Base-by-base conservation (phyloP, 1,140 invertebrate species). In the Steinernema khuongi region DNA sequence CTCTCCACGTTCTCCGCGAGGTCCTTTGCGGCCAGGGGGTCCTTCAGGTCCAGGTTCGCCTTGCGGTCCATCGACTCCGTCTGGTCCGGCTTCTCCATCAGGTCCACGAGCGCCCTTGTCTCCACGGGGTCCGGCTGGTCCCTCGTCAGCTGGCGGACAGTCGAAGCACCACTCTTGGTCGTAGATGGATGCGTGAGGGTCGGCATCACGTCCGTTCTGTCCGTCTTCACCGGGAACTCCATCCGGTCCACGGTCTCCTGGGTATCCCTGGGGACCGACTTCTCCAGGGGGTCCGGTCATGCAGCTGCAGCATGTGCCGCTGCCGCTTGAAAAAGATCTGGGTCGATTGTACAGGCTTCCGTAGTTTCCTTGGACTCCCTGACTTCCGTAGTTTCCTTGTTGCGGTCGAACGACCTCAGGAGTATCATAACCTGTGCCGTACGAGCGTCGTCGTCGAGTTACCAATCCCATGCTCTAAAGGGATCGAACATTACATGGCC, bases 121-220 rank as follows among this genome's bases (percentile, higher is more conserved):
- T 60, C 50, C 50, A 60, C 50, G 50, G 26, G 19, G 7, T 14
- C 50, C 50, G 19, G 50, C 14, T n/a, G 19, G 50, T 60, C 50
- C 50, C 4, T 14, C 2, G 4, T 60, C 50, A 60, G 50, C 50
- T n/a, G 22, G 11, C 14, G 50, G 50, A 26, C 50, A 60, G 22
- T 60, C 50, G 50, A 60, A 60, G 19, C 50, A 60, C 50, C 50
- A 60, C 26, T 60, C 50, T 26, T 60, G 50, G 19, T 60, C 50
- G 50, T 26, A 17, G 19, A 60, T 60, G 7, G 50, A 4, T 4
- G 50, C 50, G 19, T 60, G 50, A 22, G 50, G 50, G 19, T 60
- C 50, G 19, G 50, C 50, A 22, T 60, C 50, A 22, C 50, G 50
- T 14, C 50, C 50, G 22, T 60, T 60, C 50, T 7, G 4, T 14